Evolutionary conservation across 64 coral and sea anemone species (phyloP), one percentile per base, ranked within the genome.

Genomic region (Montipora capricornis): DNA sequence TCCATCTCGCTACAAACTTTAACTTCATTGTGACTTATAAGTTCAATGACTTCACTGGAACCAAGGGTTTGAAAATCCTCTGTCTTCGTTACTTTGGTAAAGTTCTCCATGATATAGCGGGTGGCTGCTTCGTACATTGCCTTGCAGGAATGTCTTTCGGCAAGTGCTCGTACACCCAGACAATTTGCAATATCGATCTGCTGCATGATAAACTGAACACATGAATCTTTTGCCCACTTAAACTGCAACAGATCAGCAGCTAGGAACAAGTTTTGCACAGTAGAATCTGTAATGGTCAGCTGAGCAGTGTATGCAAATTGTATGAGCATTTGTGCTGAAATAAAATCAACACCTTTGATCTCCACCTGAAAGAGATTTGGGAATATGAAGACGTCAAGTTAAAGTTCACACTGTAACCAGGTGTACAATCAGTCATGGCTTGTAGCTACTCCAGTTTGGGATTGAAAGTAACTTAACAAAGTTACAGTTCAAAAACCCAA

Each of bases 141-240:
- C 24, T 61, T 84, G 44, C 95, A 95, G 9, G 87, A 76, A 79
- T 92, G 94, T 79, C 95, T 94, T 48, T 99, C 98, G 26, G 95
- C 95, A 13, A 99, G 77, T 10, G 95, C 84, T 20, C 93, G 73
- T 15, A 99, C 96, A 59, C 92, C 90, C 15, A 99, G 80, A 82
- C 98, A 99, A 53, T 99, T 99, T 17, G 89, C 80, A 7, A 94
- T 81, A 24, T 96, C 95, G 3, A 99, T 92, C 84, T 99, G 98
- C 17, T 90, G 78, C 73, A 94, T 83, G 20, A 99, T 93, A 73
- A 99, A 99, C 2, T 96, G 89, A 26, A 92, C 91, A 24, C 98
- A 99, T 0, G 98, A 95, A 24, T 99, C 93, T 74, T 96, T 99
- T 5, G 89, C 98, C 44, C 88, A 93, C 49, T 91, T 96, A 80